A percentile compares a stretch with the other conserved stretches of the same genome.
Evolutionary conservation across 2,797 vertebrate species (phyloP).

Genomic region (Pyrocephalus nanus): DNA sequence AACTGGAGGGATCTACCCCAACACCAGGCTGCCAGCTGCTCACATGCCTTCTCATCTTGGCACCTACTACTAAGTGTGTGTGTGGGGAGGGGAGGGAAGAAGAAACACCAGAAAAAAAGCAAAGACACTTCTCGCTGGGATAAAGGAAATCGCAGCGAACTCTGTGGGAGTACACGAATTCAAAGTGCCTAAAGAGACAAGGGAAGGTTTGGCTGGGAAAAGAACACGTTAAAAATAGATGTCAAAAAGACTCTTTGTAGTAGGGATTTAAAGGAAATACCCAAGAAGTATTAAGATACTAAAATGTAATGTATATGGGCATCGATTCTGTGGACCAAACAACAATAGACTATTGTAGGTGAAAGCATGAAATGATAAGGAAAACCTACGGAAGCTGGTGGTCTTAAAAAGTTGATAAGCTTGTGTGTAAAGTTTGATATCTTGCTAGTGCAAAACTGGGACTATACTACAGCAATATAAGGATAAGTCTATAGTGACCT

Average conservation of each 20-base stretch:
- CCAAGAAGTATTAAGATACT: conserved; percentile 69
- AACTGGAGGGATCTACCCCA: conserved; percentile 85
- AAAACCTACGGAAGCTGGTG: conserved; percentile 47
- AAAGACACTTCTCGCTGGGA: conserved; percentile 48
- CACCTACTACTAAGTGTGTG: conserved; percentile 83
- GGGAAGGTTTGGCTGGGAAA: conserved; percentile 23
- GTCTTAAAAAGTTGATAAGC: conserved; percentile 60
- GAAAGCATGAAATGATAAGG: conserved; percentile 52
- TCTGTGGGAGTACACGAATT: conserved; percentile 59
- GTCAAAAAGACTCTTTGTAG: conserved; percentile 62
- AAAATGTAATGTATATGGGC: conserved; percentile 59
- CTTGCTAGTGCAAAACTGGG: conserved; percentile 56
- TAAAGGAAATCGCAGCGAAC: conserved; percentile 35
- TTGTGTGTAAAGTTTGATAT: conserved; percentile 59
- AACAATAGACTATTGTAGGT: conserved; percentile 65
- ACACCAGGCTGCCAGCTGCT: conserved; percentile 82
- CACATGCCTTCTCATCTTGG: conserved; percentile 89
- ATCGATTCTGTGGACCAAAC: conserved; percentile 63
- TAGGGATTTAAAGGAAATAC: conserved; percentile 55
- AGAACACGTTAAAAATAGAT: neutral
- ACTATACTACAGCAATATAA: conserved; percentile 66
- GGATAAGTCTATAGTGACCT: conserved; percentile 58
- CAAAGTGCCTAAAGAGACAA: conserved; percentile 76
- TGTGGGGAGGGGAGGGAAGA: neutral
- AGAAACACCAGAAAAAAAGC: neutral